Conservation (phyloP, 2,888 invertebrate species). For the Xanthia icteritia region DNA sequence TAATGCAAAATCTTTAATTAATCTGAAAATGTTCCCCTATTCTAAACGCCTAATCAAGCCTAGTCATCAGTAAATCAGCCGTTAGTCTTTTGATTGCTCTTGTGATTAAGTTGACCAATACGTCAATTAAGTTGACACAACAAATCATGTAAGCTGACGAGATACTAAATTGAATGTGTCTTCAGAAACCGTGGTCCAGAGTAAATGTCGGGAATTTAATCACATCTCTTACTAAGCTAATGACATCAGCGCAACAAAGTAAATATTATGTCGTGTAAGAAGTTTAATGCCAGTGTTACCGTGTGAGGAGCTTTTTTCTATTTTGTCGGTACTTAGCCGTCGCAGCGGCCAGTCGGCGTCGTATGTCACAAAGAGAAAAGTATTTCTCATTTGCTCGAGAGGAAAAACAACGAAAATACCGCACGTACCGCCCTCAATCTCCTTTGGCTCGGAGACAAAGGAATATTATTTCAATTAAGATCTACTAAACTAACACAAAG, state of each 20-base stretch:
- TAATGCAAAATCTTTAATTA: background rate
- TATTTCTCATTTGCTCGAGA: slow-evolving; percentile 85
- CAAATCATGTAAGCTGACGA: slow-evolving; percentile 9
- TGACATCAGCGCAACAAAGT: slow-evolving; percentile 42
- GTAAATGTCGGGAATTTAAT: slow-evolving; percentile 66
- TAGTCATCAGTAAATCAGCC: slow-evolving; percentile 7
- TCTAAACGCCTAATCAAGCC: slow-evolving; percentile 4
- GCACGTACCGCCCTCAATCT: slow-evolving; percentile 83
- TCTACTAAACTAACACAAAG: slow-evolving; percentile 74
- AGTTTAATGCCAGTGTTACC: slow-evolving; percentile 63
- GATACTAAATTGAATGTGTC: slow-evolving; percentile 7
- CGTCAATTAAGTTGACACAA: background rate
- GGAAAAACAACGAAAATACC: slow-evolving; percentile 83
- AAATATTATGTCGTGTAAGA: slow-evolving; percentile 62
- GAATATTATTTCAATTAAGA: slow-evolving; percentile 88
- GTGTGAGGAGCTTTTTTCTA: slow-evolving; percentile 69
- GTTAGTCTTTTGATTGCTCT: background rate
- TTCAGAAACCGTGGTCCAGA: background rate
- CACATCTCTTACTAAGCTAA: slow-evolving; percentile 54
- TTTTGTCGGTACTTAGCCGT: slow-evolving; percentile 73
- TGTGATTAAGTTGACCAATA: slow-evolving; percentile 4
- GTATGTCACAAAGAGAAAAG: slow-evolving; percentile 86
- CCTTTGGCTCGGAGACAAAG: slow-evolving; percentile 83
- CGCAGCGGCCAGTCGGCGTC: slow-evolving; percentile 77
- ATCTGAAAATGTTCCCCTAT: background rate